Evolutionary conservation across 2,888 invertebrate species (phyloP).

Genomic region (Artemia sp.): DNA sequence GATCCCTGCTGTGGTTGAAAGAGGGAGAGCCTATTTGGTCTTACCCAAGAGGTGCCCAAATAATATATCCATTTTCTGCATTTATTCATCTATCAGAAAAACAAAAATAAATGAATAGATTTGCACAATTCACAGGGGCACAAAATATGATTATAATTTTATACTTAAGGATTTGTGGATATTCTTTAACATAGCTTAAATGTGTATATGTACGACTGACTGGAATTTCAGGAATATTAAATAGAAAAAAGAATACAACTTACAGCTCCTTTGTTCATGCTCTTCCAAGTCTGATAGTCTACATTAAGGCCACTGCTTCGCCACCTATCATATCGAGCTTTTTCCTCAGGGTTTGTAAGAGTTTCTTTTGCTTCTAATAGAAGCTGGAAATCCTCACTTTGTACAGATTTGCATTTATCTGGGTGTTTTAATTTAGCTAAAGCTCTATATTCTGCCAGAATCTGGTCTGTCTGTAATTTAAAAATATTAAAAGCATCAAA

Average conservation of each 20-base stretch:
- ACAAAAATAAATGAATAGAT: no score
- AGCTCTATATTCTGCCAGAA: constrained; percentile 5
- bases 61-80: no score
- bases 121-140: no score
- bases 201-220: no score
- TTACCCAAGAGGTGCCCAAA: no score
- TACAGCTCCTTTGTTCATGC: constrained; percentile 12
- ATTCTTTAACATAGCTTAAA: no score
- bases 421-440: not conserved
- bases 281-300: not conserved
- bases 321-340: not conserved
- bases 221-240: not conserved
- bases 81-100: no score
- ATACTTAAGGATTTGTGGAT: no score
- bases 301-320: constrained; percentile 1
- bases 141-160: no score
- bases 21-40: no score
- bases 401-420: not conserved
- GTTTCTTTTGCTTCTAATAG: constrained; percentile 1
- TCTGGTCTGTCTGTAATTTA: constrained; percentile 1
- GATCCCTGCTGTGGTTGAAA: no score
- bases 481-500: not conserved
- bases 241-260: not conserved
- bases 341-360: constrained; percentile 5
- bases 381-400: constrained; percentile 6